phyloP scores from a whole-genome alignment of 1,140 invertebrate genomes.

The Lepidurus arcticus region DNA sequence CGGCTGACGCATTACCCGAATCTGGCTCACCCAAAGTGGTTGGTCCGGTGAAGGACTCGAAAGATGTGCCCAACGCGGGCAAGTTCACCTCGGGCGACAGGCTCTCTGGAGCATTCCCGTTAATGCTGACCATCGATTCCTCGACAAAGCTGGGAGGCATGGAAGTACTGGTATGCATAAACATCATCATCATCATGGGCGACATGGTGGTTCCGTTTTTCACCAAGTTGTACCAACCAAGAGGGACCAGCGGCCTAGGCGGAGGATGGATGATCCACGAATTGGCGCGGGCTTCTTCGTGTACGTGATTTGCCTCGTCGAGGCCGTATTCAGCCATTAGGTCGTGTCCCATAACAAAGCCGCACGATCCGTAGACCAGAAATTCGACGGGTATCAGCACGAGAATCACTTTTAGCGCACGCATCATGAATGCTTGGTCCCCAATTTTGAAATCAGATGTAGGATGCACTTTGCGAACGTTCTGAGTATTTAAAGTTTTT shows the following conservation, averaged over 20 bases:
- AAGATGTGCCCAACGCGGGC: neutral
- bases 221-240: neutral
- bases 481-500: no score
- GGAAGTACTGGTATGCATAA: neutral
- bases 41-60: neutral
- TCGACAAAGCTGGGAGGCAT: neutral
- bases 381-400: neutral
- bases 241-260: neutral
- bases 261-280: neutral
- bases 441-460: neutral
- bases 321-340: neutral
- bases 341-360: neutral
- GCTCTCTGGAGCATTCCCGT: neutral
- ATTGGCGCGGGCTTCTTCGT: neutral
- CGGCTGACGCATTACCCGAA: neutral
- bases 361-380: neutral
- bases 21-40: neutral
- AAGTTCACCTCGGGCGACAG: neutral
- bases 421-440: neutral
- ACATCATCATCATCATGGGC: conserved; percentile 16
- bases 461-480: neutral
- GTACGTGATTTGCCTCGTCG: neutral
- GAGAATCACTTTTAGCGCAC: neutral
- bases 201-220: neutral
- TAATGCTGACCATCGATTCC: neutral